phyloP scores from a whole-genome alignment of 2,113 vertebrate species.

The Globicephala melas region DNA sequence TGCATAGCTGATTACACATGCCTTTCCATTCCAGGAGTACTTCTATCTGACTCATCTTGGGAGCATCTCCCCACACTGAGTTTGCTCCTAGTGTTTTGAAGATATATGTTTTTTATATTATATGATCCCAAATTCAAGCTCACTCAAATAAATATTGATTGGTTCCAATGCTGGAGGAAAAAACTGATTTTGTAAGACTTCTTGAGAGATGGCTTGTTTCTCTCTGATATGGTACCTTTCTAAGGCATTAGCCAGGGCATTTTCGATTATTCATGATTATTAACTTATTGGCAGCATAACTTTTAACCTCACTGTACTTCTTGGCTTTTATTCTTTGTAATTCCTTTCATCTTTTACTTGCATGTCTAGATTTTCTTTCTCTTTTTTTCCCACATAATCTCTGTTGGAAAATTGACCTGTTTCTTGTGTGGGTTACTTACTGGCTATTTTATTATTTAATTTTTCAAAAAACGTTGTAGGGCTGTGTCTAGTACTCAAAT shows the following conservation, averaged over 20 bases:
- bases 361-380: background rate
- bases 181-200: background rate
- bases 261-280: background rate
- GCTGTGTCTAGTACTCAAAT: background rate
- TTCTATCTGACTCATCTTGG: background rate
- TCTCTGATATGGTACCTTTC: background rate
- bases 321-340: background rate
- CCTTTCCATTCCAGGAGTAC: background rate
- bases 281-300: background rate
- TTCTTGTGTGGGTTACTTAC: background rate
- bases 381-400: background rate
- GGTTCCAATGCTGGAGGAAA: background rate
- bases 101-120: background rate
- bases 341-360: conserved; percentile 16
- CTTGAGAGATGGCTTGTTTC: background rate
- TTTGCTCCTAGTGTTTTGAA: background rate
- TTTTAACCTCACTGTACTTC: background rate
- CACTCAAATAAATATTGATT: background rate
- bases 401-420: background rate
- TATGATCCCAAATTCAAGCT: background rate
- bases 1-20: too few species aligned
- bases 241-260: background rate
- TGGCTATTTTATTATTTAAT: background rate
- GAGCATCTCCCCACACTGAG: background rate
- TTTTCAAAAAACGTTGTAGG: background rate